Base-by-base conservation (phyloP, 2,797 vertebrate species). In the Hippoglossus hippoglossus region DNA sequence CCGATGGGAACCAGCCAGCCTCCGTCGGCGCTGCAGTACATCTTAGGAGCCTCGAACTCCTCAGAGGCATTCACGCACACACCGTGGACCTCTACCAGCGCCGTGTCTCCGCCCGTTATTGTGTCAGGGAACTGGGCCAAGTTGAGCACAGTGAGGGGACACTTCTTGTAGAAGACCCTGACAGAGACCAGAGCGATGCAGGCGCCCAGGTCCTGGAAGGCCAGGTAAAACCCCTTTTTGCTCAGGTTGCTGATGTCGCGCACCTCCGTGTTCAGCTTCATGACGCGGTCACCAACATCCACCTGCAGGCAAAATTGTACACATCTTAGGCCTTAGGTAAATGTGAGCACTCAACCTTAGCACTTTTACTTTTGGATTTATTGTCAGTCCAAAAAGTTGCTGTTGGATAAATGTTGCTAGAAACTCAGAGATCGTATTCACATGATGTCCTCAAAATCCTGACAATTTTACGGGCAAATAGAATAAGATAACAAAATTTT, bases 1-100 rank as follows among this genome's bases (percentile, higher is more conserved):
- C 95, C 95, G 56, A 96, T 96, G 36, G 95, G 95, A 56, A 96
- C 95, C 80, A 96, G 91, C 95, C 95, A 96, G 47, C 95, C 95
- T 11, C 95, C 95, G 64, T 96, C 95, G 6, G 95, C 95, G 4
- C 95, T 96, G 83, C 95, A 96, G 90, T 95, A 96, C 95, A 96
- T 96, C 81, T 95, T 95, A 26, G 95, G 95, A 24, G 89, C 90
- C 87, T 96, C 95, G 19, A 94, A 94, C 88, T 96, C 95, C 90
- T 95, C 94, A 0, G 95, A 95, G 85, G 95, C 91, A 9, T 95
- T 94, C 31, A 96, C 95, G 62, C 95, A 96, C 34, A 81, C 64
- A 18, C 95, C 95, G 8, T 88, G 93, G 68, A 96, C 95, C 89
- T 96, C 95, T 76, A 96, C 95, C 82, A 96, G 88, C 0, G 95